A percentile compares a stretch with the other conserved stretches of the same genome.
Evolutionary conservation across 2,797 vertebrate genomes (phyloP).

Genomic region (Platalea minor): DNA sequence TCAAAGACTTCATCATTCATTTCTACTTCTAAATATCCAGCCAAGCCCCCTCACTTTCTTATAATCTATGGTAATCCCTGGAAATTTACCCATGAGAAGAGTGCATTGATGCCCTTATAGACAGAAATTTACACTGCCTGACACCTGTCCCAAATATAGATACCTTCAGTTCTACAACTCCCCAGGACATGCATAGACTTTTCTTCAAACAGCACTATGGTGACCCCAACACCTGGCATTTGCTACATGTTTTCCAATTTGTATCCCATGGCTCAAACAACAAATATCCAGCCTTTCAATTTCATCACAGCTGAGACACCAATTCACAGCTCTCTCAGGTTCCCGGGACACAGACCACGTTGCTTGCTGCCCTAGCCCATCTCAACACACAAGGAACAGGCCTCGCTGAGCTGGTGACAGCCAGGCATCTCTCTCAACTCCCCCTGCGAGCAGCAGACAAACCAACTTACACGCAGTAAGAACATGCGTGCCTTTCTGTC

Average conservation of each 20-base stretch:
- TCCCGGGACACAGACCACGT: fast-evolving
- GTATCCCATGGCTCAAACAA: not conserved
- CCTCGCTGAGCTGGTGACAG: not conserved
- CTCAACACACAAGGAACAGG: not conserved
- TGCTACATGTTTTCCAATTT: not conserved
- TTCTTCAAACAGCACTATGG: not conserved
- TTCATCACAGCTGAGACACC: not conserved
- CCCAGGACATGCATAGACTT: fast-evolving
- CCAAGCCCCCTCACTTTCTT: not conserved
- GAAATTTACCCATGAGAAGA: not conserved
- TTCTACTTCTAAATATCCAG: not conserved
- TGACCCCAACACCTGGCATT: fast-evolving
- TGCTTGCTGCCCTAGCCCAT: not conserved
- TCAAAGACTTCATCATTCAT: not conserved
- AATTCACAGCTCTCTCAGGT: not conserved
- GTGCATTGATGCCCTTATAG: fast-evolving
- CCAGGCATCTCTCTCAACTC: not conserved
- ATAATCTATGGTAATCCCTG: not conserved
- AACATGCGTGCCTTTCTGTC: not conserved
- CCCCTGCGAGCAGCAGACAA: not conserved
- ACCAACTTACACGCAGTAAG: not conserved
- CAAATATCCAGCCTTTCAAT: not conserved
- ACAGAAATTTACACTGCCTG: not conserved
- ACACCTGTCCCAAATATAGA: not conserved
- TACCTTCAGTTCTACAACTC: not conserved